Evolutionary conservation across 2,888 invertebrate species (phyloP).

Genomic region (Macrosoma leucophasiata): DNA sequence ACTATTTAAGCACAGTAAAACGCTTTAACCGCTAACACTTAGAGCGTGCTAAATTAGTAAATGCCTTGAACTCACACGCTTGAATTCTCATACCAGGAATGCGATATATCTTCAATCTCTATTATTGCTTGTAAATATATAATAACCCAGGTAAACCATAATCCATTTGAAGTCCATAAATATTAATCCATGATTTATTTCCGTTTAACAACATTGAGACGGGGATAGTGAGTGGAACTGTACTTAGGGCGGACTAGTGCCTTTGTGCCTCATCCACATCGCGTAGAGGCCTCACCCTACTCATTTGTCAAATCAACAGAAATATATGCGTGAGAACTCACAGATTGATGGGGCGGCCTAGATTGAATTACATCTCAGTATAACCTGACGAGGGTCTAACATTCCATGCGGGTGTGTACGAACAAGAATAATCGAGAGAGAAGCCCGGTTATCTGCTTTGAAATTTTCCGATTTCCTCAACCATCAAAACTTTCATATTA

Average conservation of each 20-base stretch:
- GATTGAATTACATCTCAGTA: constrained; percentile 72
- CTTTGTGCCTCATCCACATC: constrained; percentile 44
- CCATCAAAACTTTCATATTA: constrained; percentile 4
- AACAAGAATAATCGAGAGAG: constrained; percentile 62
- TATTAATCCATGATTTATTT: no score
- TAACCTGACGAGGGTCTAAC: constrained; percentile 71
- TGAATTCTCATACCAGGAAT: no score
- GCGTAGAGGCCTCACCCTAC: constrained; percentile 59
- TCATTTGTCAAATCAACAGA: constrained; percentile 76
- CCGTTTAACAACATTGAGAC: no score
- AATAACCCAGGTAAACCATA: constrained; percentile 19
- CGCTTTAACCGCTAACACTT: no score
- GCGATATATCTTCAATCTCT: no score
- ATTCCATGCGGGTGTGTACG: constrained; percentile 54
- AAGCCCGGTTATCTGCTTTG: constrained; percentile 43
- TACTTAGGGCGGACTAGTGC: constrained; percentile 36
- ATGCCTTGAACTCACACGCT: no score
- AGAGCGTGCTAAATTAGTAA: no score
- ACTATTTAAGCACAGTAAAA: no score
- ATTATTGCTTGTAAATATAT: no score
- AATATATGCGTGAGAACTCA: constrained; percentile 73
- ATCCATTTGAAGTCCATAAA: no score
- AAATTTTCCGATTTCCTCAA: constrained; percentile 29
- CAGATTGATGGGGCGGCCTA: constrained; percentile 72
- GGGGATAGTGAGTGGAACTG: no score